These are phyloP conservation scores for Microctenopoma stevenorrisi DNA, from an alignment of 2,797 vertebrate genomes.

Conservation along the genomic window DNA sequence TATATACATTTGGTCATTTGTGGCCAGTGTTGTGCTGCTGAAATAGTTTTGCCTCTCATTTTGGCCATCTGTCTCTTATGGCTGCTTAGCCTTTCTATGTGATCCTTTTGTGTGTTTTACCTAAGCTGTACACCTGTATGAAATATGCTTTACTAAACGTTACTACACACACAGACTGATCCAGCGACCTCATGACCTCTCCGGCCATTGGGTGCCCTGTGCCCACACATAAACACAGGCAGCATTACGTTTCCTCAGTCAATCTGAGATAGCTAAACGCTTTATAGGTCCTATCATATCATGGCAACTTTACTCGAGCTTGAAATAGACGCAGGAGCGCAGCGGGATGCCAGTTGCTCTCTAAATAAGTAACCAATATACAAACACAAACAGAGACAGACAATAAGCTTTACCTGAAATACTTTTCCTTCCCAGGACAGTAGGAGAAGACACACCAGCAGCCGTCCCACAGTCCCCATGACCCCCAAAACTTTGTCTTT, in stretches of 20 bases:
- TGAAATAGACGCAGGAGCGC: conserved; percentile 67
- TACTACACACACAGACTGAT: background rate
- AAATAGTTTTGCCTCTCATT: background rate
- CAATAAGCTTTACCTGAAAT: conserved; percentile 69
- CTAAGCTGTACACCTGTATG: background rate
- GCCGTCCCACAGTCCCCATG: conserved; percentile 51
- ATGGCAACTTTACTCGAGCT: conserved; percentile 56
- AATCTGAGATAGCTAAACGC: conserved; percentile 23
- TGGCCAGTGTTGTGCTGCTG: no score
- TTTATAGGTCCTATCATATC: conserved; percentile 45
- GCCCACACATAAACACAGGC: conserved; percentile 14
- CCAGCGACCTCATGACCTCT: background rate
- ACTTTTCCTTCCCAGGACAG: conserved; percentile 59
- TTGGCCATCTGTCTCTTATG: background rate
- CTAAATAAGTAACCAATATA: conserved; percentile 53
- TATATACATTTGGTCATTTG: no score
- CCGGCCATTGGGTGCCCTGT: background rate
- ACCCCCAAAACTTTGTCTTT: conserved; percentile 43
- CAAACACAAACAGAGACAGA: background rate
- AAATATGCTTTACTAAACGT: background rate
- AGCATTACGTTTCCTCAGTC: conserved; percentile 41
- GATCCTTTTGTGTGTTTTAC: background rate
- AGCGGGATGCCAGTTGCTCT: conserved; percentile 33
- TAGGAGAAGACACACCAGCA: conserved; percentile 67
- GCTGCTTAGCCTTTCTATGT: background rate